Base-by-base conservation (phyloP, 2,113 vertebrate species). In the Sylvia atricapilla region DNA sequence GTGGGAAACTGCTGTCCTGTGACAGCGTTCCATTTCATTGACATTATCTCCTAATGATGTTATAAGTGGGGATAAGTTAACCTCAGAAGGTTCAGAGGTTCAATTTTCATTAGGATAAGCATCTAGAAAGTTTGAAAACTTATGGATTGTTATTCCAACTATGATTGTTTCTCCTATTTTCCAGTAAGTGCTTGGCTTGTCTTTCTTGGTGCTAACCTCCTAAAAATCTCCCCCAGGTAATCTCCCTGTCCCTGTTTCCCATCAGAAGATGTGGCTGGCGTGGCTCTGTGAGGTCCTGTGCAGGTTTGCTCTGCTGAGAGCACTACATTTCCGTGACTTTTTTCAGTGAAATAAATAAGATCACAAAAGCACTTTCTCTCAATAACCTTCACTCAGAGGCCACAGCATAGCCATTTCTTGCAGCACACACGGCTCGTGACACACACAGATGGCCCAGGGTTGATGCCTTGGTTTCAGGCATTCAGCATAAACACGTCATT, bases 1-100 rank as follows among this genome's bases (percentile, higher is more conserved):
- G 90, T 84, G 60, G 94, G 94, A 96, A 97, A 90, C 86, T 87
- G 88, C 88, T 84, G 83, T 82, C 92, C 66, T 97, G 92, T 95
- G 88, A 92, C 94, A 96, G 24, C 20, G 62, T 82, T 97, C 88
- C 69, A 64, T 92, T 75, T 88, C 69, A 73, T 43, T 93, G 94
- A 90, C 88, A 82, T 93, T 92, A 35, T 95, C 73, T 94, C 77
- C 66, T 96, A 95, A 97, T 58, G 80, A 92, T 56, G 78, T 70
- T 95, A 30, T 92, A 87, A 96, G 69, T 39, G 62, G 73, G 59
- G 86, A 90, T 52, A 90, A 75, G 88, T 79, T 82, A 93, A 94
- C 90, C 49, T 96, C 83, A 78, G 44, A 95, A 96, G 62, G 80
- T 94, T 93, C 73, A 90, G 77, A 93, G n/a, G 60, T 94, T 87